These are phyloP conservation scores for Neodiprion pinetum DNA, from an alignment of 1,140 invertebrate species.

Conservation along the genomic window DNA sequence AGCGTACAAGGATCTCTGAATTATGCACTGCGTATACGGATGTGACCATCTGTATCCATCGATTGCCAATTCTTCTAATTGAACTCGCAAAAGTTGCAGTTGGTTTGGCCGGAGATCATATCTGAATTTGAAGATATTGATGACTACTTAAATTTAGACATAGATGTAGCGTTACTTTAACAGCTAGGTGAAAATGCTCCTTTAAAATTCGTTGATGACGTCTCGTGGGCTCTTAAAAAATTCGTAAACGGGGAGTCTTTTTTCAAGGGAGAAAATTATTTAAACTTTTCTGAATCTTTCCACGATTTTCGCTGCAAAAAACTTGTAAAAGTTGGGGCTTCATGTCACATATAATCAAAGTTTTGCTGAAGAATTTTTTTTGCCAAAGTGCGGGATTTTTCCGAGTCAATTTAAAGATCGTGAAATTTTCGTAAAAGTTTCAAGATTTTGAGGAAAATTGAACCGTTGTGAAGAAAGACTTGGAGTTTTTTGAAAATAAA, in stretches of 20 bases:
- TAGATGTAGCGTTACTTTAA: too few relatives aligned
- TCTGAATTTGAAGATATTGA: constrained; percentile 48
- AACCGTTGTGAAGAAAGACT: too few relatives aligned
- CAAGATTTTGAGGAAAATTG: too few relatives aligned
- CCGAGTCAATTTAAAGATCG: too few relatives aligned
- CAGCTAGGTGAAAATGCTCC: too few relatives aligned
- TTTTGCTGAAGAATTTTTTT: too few relatives aligned
- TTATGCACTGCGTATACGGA: constrained; percentile 82
- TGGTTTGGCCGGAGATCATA: constrained; percentile 70
- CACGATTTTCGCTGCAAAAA: too few relatives aligned
- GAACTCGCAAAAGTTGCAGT: constrained; percentile 71
- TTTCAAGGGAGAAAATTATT: constrained; percentile 4
- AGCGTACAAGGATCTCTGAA: constrained; percentile 77
- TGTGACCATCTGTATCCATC: constrained; percentile 82
- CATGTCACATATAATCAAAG: too few relatives aligned
- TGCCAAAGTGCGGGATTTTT: too few relatives aligned
- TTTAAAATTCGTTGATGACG: neutral
- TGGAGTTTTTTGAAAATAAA: too few relatives aligned
- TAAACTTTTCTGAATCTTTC: neutral
- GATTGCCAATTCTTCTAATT: constrained; percentile 71
- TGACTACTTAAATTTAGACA: constrained; percentile 6
- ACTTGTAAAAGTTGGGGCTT: too few relatives aligned
- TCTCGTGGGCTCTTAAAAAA: neutral
- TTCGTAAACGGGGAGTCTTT: neutral
- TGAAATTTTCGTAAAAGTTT: too few relatives aligned